phyloP scores from a whole-genome alignment of 2,797 vertebrate genomes.

The Pipistrellus nathusii region DNA sequence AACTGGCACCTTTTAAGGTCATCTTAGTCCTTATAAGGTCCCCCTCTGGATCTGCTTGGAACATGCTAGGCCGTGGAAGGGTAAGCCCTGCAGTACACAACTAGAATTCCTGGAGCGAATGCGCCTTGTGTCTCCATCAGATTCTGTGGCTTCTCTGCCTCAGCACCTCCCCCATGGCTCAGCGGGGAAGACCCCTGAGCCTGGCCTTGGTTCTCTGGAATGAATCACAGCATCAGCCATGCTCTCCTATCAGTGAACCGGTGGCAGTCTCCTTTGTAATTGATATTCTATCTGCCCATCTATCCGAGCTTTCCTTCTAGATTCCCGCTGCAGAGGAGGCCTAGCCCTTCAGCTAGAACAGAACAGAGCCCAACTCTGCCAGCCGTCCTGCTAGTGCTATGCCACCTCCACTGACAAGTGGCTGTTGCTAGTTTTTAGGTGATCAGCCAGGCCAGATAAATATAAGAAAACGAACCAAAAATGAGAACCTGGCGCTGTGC shows the following conservation, averaged over 20 bases:
- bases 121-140: neutral
- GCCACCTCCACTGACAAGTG: neutral
- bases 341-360: neutral
- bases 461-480: neutral
- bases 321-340: neutral
- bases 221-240: neutral
- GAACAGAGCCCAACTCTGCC: neutral
- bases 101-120: neutral
- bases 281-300: neutral
- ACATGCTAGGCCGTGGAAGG: neutral
- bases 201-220: neutral
- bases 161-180: neutral
- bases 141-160: neutral
- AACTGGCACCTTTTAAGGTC: neutral
- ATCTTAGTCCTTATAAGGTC: neutral
- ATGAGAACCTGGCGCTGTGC: neutral
- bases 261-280: neutral
- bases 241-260: neutral
- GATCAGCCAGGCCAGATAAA: neutral
- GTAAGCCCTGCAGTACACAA: neutral
- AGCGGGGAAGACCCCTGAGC: neutral
- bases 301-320: neutral
- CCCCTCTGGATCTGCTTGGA: neutral
- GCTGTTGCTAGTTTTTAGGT: neutral
- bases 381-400: rapidly evolving